Percentiles rank a stretch among this genome's conserved stretches.
phyloP scores from a whole-genome alignment of 2,113 vertebrate genomes.

The Chaetops frenatus region DNA sequence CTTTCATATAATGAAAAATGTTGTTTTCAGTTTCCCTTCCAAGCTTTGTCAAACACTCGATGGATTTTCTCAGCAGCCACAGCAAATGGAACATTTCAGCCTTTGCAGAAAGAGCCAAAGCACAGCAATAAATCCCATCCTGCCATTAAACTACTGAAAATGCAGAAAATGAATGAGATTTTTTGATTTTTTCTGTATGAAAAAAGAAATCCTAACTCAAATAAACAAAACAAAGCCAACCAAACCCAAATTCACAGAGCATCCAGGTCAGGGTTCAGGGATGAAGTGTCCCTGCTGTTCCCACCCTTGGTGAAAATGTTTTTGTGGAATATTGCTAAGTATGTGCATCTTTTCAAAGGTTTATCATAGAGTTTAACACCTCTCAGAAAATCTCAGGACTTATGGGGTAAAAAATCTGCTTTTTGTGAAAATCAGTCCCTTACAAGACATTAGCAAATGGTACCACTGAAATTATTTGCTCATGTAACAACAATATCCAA shows the following conservation, averaged over 20 bases:
- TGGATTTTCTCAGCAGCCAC: neutral
- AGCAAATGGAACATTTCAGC: neutral
- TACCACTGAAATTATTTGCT: neutral
- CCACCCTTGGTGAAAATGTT: neutral
- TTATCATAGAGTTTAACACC: rapidly evolving
- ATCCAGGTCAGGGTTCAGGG: neutral
- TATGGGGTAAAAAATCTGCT: neutral
- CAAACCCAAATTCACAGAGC: neutral
- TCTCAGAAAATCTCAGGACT: neutral
- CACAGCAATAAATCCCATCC: neutral
- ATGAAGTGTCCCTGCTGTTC: neutral
- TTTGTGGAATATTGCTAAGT: neutral
- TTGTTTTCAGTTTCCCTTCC: neutral
- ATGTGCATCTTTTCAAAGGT: neutral
- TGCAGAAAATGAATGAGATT: neutral
- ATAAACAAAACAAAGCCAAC: neutral
- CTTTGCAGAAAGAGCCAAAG: neutral
- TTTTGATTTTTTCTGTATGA: rapidly evolving
- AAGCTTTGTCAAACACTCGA: neutral
- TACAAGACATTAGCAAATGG: rapidly evolving
- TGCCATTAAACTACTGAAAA: neutral
- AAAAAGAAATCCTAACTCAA: neutral
- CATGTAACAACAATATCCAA: rapidly evolving
- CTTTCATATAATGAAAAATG: neutral
- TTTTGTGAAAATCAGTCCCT: neutral